Conservation (phyloP, 2,888 invertebrate genomes). For the Synanthedon formicaeformis region DNA sequence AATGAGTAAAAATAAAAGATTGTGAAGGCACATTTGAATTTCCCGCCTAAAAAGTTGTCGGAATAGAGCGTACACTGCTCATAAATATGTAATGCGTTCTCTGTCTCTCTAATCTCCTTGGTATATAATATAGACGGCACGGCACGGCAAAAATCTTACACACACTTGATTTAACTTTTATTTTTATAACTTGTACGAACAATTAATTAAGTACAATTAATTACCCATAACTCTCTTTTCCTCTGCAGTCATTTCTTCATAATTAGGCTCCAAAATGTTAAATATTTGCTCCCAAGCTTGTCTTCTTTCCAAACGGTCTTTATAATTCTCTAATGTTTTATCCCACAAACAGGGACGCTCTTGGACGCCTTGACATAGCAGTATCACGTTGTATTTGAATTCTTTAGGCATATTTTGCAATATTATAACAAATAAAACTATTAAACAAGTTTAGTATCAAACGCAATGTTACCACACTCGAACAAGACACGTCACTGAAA, state of each 20-base stretch:
- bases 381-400: slow-evolving; percentile 46
- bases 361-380: slow-evolving; percentile 33
- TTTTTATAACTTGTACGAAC: slow-evolving; percentile 4
- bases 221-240: slow-evolving; percentile 42
- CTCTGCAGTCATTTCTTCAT: slow-evolving; percentile 38
- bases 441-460: slow-evolving; percentile 3
- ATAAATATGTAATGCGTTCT: no score
- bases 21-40: no score
- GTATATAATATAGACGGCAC: no score
- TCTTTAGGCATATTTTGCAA: slow-evolving; percentile 28
- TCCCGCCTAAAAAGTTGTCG: no score
- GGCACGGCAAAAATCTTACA: no score
- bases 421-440: background rate
- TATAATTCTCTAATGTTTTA: slow-evolving; percentile 46
- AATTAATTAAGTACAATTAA: slow-evolving; percentile 7
- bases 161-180: background rate
- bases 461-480: slow-evolving; percentile 30
- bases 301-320: slow-evolving; percentile 46
- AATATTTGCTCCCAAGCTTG: slow-evolving; percentile 56
- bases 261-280: slow-evolving; percentile 32
- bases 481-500: slow-evolving; percentile 39
- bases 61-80: no score
- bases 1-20: no score
- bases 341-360: slow-evolving; percentile 55
- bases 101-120: no score